Conservation (phyloP, 1,140 invertebrate genomes). For the Lasioglossum baleicum region DNA sequence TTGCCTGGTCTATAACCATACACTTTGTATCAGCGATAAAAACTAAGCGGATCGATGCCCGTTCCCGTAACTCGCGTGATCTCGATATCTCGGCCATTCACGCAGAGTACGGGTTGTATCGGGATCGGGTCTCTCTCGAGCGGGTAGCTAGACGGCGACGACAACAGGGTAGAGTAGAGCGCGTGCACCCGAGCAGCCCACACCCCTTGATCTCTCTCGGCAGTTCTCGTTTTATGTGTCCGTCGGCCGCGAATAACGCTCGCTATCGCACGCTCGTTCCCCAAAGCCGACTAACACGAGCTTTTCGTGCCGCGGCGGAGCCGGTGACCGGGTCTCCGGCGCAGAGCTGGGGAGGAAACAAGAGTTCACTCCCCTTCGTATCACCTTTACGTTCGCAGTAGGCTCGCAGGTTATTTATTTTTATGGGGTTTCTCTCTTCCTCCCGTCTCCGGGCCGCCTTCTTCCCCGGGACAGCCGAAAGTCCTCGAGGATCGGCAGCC, state of each 20-base stretch:
- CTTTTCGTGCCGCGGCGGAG: not conserved
- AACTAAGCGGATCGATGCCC: slow-evolving; percentile 28
- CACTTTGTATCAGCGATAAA: slow-evolving; percentile 10
- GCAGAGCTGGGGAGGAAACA: not conserved
- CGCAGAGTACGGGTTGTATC: too few relatives aligned
- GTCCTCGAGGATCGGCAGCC: slow-evolving; percentile 61
- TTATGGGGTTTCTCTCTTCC: slow-evolving; percentile 72
- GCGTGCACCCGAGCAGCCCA: too few relatives aligned
- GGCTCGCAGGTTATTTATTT: slow-evolving; percentile 76
- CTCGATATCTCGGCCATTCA: slow-evolving; percentile 1
- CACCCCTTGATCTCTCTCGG: too few relatives aligned
- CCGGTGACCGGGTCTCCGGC: not conserved
- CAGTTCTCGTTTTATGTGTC: not conserved
- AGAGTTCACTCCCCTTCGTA: slow-evolving; percentile 43
- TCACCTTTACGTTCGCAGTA: slow-evolving; percentile 66
- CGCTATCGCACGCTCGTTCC: not conserved
- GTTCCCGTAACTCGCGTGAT: slow-evolving; percentile 1
- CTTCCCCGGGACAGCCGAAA: slow-evolving; percentile 44
- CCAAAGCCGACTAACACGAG: not conserved
- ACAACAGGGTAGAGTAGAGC: too few relatives aligned
- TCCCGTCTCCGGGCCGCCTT: not conserved
- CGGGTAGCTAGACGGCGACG: too few relatives aligned
- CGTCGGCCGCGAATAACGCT: not conserved
- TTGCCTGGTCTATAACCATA: not conserved
- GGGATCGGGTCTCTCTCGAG: too few relatives aligned